Base-by-base conservation (phyloP, 1,140 invertebrate species). In the Radopholus similis region DNA sequence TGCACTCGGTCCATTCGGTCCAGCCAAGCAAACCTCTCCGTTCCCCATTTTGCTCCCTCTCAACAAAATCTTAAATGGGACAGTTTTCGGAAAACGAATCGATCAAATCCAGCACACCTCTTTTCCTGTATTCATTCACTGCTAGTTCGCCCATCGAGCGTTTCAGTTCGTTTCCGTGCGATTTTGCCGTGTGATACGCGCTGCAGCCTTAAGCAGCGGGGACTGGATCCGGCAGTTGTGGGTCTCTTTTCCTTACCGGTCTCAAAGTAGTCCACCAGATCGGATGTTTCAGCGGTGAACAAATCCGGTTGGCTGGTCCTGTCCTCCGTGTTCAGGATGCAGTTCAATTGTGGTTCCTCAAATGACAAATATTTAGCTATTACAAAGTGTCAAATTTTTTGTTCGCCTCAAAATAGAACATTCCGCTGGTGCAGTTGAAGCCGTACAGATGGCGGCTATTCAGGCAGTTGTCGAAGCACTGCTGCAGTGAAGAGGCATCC, bases 251-350 rank as follows among this genome's bases (percentile, higher is more conserved):
- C 23, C 59, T 65, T 44, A 72, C 62, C 60, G 4, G 80, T 76
- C 47, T 82, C 78, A 55, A 82, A 82, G 56, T 83, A 83, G 56
- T 81, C 78, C 9, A 81, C 79, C 35, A 83, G 74, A 70, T 81
- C 79, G 9, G 79, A 78, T 18, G 73, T 80, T 66, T 81, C 79
- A 32, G 64, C 68, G 4, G 81, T 80, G 58, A 81, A 81, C 2
- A 81, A 47, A 21, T 82, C 81, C 8, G 68, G 54, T 42, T 81
- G 79, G 18, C 73, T 75, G 23, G 42, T 67, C 38, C 74, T 55
- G 62, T 80, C 74, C 60, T 81, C 81, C 2, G 77, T 75, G 51
- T 81, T 81, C 18, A 81, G 56, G 51, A 81, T 83, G 64, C 78
- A 81, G 30, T 83, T 83, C 9, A 82, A 64, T 67, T 82, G 78